phyloP scores from a whole-genome alignment of 2,113 vertebrate species.

The Puffinus mauretanicus region DNA sequence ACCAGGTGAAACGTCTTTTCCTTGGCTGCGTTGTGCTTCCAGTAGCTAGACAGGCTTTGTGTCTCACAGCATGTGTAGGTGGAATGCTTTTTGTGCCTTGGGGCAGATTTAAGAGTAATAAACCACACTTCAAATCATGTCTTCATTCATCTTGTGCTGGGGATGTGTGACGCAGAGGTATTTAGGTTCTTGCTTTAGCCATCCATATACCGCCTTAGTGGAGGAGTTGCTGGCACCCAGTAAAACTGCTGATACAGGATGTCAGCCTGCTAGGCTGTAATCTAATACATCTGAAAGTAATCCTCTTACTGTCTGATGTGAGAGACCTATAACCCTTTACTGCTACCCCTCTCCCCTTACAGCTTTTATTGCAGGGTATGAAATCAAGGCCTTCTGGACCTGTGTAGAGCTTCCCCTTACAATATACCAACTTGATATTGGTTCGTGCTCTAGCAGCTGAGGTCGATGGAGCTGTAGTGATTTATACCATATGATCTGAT shows the following conservation, averaged over 20 bases:
- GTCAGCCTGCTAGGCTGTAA: slow-evolving; percentile 60
- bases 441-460: neutral
- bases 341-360: slow-evolving; percentile 6
- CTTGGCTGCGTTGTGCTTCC: neutral
- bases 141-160: slow-evolving; percentile 48
- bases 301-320: slow-evolving; percentile 6
- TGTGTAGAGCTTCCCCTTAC: neutral
- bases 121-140: neutral
- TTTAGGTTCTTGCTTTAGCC: slow-evolving; percentile 31
- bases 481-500: neutral
- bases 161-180: neutral
- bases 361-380: slow-evolving; percentile 2
- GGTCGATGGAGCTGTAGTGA: neutral
- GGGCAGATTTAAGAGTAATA: neutral
- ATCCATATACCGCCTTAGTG: neutral
- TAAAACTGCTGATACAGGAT: slow-evolving; percentile 55
- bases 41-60: neutral
- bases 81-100: neutral
- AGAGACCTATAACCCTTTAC: neutral
- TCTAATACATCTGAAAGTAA: slow-evolving; percentile 65
- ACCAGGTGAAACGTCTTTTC: neutral
- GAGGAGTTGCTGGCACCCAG: slow-evolving; percentile 6
- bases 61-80: neutral
- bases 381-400: neutral
- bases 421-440: neutral